Conservation (phyloP, 2,113 vertebrate species). For the Copsychus sechellarum region DNA sequence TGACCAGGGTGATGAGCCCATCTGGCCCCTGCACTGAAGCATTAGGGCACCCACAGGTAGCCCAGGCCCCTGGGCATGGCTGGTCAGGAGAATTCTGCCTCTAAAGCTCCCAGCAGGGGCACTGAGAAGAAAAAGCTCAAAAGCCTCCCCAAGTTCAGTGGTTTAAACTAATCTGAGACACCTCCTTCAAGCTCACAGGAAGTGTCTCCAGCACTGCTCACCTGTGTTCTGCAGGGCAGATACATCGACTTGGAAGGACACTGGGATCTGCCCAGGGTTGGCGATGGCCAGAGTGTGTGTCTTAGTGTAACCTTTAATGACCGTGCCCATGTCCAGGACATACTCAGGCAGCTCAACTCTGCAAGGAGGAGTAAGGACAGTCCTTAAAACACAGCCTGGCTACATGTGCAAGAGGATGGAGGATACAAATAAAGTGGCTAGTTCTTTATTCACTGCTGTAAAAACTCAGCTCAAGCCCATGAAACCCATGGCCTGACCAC, state of each 20-base stretch:
- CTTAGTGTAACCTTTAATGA: no score
- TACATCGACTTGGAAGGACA: constrained; percentile 68
- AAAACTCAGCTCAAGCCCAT: neutral
- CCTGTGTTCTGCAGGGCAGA: constrained; percentile 74
- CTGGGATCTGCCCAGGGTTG: no score
- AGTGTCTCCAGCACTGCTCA: constrained; percentile 17
- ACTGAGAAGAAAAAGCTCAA: neutral
- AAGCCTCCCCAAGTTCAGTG: neutral
- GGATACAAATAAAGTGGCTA: neutral
- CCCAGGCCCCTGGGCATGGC: neutral
- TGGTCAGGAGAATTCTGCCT: neutral
- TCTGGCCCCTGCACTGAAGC: neutral
- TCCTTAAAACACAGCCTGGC: neutral
- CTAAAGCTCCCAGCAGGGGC: neutral
- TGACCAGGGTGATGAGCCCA: neutral
- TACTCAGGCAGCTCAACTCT: no score
- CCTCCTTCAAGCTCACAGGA: neutral
- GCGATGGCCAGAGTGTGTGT: no score
- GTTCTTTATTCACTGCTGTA: neutral
- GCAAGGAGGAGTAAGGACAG: no score
- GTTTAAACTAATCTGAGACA: neutral
- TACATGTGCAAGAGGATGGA: neutral
- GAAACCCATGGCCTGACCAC: neutral
- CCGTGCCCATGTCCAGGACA: no score
- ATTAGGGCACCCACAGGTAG: neutral